These are phyloP conservation scores for Petrocephalus schoutedeni DNA, from an alignment of 2,797 vertebrate species.

Conservation along the genomic window DNA sequence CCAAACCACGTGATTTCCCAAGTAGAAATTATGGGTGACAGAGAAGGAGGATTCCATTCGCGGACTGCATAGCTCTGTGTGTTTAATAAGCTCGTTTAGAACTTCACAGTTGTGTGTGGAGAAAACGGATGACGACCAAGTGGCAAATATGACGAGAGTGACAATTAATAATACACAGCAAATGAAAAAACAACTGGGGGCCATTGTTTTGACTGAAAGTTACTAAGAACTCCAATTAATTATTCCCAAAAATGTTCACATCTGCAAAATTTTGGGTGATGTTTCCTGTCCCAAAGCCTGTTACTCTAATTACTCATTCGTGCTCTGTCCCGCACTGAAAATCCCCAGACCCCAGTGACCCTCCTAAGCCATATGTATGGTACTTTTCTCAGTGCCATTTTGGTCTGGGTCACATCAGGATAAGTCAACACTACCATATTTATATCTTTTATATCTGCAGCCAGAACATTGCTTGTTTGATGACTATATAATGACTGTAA, in stretches of 20 bases:
- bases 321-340: not conserved
- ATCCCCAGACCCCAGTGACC: not conserved
- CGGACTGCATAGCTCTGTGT: not conserved
- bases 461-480: not conserved
- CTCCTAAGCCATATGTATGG: not conserved
- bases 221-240: not conserved
- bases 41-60: not conserved
- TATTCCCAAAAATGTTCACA: not conserved
- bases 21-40: not conserved
- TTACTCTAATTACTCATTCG: not conserved
- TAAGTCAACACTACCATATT: not conserved
- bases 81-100: not conserved
- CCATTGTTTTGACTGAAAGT: not conserved
- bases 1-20: not conserved
- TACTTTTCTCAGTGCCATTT: not conserved
- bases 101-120: not conserved
- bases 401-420: not conserved
- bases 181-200: not conserved
- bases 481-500: not conserved
- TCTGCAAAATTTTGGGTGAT: not conserved
- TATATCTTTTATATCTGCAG: not conserved
- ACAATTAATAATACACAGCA: not conserved
- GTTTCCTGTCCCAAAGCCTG: not conserved
- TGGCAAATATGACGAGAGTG: not conserved
- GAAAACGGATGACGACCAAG: not conserved